A percentile compares a stretch with the other conserved stretches of the same genome.
Conservation (phyloP, 2,797 vertebrate species). For the Enoplosus armatus region DNA sequence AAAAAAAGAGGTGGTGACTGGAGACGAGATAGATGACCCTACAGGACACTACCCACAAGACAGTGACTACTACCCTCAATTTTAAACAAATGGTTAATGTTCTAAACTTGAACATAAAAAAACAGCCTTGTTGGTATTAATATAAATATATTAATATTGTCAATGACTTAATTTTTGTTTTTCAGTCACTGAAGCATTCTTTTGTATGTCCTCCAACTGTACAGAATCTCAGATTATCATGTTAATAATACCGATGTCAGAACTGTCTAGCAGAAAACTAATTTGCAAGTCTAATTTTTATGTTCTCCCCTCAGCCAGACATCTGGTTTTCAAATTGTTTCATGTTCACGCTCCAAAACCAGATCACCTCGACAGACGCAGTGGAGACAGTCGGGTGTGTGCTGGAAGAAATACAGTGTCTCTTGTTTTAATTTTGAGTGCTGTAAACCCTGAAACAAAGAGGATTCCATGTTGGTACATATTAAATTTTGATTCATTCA, state of each 20-base stretch:
- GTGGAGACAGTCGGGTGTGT: conserved; percentile 48
- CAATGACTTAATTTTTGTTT: conserved; percentile 78
- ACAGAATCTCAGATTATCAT: conserved; percentile 83
- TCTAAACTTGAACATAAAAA: conserved; percentile 81
- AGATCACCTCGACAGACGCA: conserved; percentile 47
- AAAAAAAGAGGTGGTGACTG: conserved; percentile 33
- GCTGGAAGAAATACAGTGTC: conserved; percentile 59
- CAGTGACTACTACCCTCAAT: conserved; percentile 80
- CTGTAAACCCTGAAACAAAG: conserved; percentile 71
- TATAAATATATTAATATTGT: conserved; percentile 88
- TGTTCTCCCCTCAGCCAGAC: conserved; percentile 37
- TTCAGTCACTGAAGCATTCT: conserved; percentile 75
- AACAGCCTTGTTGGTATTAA: conserved; percentile 89
- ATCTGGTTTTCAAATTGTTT: conserved; percentile 52
- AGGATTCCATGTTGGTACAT: conserved; percentile 80
- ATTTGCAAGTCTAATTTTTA: conserved; percentile 70
- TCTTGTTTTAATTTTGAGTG: conserved; percentile 68
- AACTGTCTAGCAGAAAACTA: conserved; percentile 73
- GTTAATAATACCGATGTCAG: conserved; percentile 78
- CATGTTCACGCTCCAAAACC: conserved; percentile 61
- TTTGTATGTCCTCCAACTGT: conserved; percentile 84
- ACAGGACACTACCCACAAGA: conserved; percentile 68
- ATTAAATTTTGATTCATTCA: conserved; percentile 82
- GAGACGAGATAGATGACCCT: conserved; percentile 50
- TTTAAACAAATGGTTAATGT: conserved; percentile 85